Percentiles rank a stretch among this genome's conserved stretches.
Evolutionary conservation across 2,888 invertebrate species (phyloP).

Genomic region (Acanthacorydalis orientalis): DNA sequence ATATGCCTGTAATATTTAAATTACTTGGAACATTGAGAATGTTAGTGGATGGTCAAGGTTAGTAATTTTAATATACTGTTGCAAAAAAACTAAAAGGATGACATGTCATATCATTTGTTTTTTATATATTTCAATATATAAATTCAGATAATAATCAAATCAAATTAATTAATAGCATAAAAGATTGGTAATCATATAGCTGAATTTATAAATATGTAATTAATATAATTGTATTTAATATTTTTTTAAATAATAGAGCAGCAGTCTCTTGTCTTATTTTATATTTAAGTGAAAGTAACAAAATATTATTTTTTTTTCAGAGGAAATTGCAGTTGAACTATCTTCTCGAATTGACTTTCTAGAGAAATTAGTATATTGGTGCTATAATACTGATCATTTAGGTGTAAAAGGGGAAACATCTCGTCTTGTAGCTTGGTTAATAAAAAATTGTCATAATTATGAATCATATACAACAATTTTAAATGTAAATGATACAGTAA

Average conservation of each 20-base stretch:
- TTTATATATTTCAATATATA: neutral
- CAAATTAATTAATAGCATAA: too few relatives aligned
- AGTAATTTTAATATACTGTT: constrained; percentile 10
- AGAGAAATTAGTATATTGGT: constrained; percentile 55
- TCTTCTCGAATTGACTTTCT: constrained; percentile 45
- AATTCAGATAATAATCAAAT: too few relatives aligned
- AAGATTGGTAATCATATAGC: neutral
- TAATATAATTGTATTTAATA: too few relatives aligned
- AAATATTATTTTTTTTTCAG: constrained; percentile 25
- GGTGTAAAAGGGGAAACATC: constrained; percentile 74
- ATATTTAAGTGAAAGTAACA: too few relatives aligned
- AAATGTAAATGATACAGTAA: constrained; percentile 48
- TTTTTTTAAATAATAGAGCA: too few relatives aligned
- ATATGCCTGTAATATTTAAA: constrained; percentile 73
- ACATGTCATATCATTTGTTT: neutral
- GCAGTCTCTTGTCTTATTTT: neutral
- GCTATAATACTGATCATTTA: constrained; percentile 57
- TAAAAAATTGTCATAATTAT: constrained; percentile 44
- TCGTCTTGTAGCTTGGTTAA: constrained; percentile 60
- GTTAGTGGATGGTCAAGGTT: constrained; percentile 72
- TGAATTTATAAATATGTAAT: constrained; percentile 1
- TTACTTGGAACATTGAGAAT: constrained; percentile 71
- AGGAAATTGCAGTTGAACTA: constrained; percentile 49
- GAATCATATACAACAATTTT: constrained; percentile 23
- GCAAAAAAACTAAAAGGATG: neutral